phyloP scores from a whole-genome alignment of 2,113 vertebrate species.

The Coracopsis vasa region DNA sequence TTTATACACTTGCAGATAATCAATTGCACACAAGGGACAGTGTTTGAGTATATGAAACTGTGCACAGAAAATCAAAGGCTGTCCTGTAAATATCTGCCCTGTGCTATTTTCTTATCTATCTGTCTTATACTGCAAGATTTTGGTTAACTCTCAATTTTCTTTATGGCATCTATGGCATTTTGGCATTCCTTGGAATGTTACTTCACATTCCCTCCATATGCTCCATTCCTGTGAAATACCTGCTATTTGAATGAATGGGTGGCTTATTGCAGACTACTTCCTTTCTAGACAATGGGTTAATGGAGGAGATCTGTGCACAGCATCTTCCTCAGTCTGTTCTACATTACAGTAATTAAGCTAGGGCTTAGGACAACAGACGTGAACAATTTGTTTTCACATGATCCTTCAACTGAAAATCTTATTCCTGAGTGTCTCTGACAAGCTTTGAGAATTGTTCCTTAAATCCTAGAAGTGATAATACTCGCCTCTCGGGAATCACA shows the following conservation, averaged over 20 bases:
- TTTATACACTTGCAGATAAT: not conserved
- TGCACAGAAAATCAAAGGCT: not conserved
- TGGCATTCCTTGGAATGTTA: not conserved
- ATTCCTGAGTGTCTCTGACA: not conserved
- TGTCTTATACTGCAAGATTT: not conserved
- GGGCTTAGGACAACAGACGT: not conserved
- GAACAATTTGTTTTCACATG: not conserved
- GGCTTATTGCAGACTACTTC: not conserved
- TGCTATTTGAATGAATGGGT: not conserved
- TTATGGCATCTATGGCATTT: not conserved
- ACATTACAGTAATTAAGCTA: slow-evolving; percentile 29
- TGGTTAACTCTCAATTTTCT: not conserved
- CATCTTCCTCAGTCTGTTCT: not conserved
- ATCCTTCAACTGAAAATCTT: not conserved
- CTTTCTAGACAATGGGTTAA: not conserved
- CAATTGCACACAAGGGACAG: not conserved
- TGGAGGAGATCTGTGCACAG: not conserved
- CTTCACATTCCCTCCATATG: not conserved
- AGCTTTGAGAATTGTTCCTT: not conserved
- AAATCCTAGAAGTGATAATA: not conserved
- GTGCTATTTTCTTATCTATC: not conserved
- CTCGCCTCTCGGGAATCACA: not conserved
- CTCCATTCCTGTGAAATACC: not conserved
- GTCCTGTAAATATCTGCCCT: not conserved
- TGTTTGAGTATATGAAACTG: not conserved